phyloP scores from a whole-genome alignment of 1,140 invertebrate genomes.

The Pissodes strobi region DNA sequence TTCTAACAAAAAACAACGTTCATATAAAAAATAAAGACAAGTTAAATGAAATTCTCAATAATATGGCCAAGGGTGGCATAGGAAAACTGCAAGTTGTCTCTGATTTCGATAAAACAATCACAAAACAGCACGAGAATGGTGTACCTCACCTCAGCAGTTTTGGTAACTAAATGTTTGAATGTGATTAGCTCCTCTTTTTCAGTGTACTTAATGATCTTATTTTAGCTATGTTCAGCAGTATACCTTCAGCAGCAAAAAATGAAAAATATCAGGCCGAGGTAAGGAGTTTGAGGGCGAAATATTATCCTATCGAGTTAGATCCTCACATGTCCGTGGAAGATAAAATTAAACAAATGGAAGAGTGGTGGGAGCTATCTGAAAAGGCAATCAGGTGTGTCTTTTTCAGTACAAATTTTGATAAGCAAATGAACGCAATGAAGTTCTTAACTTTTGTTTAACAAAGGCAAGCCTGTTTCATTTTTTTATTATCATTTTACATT shows the following conservation, averaged over 20 bases:
- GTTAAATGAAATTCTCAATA: conserved; percentile 67
- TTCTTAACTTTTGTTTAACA: no score
- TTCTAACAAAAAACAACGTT: conserved; percentile 35
- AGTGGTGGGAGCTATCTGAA: conserved; percentile 82
- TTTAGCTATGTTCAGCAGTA: conserved; percentile 74
- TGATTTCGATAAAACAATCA: conserved; percentile 84
- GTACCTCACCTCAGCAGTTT: conserved; percentile 70
- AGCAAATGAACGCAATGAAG: no score
- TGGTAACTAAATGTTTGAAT: no score
- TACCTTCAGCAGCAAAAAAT: conserved; percentile 64
- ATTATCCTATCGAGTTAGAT: conserved; percentile 87
- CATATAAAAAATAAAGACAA: conserved; percentile 64
- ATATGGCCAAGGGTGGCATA: conserved; percentile 68
- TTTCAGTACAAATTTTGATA: no score
- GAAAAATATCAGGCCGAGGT: conserved; percentile 64
- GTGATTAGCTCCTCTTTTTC: no score
- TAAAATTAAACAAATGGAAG: conserved; percentile 82
- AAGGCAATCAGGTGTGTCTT: conserved; percentile 61
- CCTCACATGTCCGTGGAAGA: conserved; percentile 72
- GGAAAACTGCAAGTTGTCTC: conserved; percentile 80
- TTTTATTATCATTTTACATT: neutral
- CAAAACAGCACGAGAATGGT: conserved; percentile 72
- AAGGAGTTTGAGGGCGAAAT: conserved; percentile 66
- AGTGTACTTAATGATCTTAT: no score
- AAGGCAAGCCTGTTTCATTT: no score